A percentile compares a stretch with the other conserved stretches of the same genome.
Conservation (phyloP, 2,113 vertebrate genomes). For the mouse (Mus musculus) region DNA sequence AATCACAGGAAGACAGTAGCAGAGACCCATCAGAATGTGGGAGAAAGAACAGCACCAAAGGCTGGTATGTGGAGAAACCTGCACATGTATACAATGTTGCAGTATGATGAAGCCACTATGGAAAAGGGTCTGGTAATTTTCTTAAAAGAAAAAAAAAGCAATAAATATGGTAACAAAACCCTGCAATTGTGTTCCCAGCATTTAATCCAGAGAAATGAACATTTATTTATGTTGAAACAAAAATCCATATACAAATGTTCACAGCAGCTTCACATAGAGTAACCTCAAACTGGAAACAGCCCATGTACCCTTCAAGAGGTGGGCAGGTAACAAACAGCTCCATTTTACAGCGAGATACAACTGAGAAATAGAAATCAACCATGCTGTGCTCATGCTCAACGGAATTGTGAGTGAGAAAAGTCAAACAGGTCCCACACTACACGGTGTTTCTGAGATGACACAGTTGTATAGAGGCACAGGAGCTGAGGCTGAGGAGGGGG, state of each 20-base stretch:
- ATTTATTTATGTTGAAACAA: neutral
- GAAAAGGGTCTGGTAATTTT: neutral
- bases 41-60: neutral
- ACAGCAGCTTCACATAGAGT: neutral
- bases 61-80: neutral
- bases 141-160: neutral
- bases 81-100: neutral
- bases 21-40: neutral
- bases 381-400: neutral
- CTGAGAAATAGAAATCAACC: neutral
- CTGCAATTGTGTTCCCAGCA: neutral
- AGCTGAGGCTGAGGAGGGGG: accelerated
- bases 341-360: neutral
- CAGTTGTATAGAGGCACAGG: neutral
- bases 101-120: neutral
- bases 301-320: neutral
- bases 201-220: neutral
- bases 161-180: neutral
- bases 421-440: neutral
- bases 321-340: neutral
- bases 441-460: neutral
- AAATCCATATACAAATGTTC: neutral
- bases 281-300: neutral
- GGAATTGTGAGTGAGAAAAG: neutral
- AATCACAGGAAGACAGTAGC: neutral